Conservation (phyloP, 2,113 vertebrate genomes). For the Ivindomyrus marchei region DNA sequence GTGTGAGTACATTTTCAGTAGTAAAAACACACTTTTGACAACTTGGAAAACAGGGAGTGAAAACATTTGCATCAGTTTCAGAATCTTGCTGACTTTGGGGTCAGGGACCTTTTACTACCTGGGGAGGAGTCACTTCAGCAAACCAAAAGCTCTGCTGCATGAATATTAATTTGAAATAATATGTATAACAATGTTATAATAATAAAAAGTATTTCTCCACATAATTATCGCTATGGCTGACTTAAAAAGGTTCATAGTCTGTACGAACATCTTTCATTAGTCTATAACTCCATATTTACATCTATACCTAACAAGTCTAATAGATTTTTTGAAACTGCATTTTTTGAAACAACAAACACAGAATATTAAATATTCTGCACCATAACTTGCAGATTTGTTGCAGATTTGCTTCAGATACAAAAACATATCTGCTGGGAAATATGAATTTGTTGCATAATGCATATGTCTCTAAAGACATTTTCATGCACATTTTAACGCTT, state of each 20-base stretch:
- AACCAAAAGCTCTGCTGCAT: neutral
- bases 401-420: constrained; percentile 7
- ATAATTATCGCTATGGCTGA: neutral
- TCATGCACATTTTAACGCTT: neutral
- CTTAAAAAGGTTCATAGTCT: neutral
- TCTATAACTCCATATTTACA: neutral
- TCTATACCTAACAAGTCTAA: neutral
- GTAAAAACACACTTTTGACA: neutral
- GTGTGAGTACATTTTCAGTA: neutral
- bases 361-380: neutral
- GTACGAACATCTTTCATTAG: neutral
- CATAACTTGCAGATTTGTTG: neutral
- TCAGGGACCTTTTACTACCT: neutral
- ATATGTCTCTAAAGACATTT: neutral
- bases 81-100: neutral
- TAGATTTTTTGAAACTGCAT: neutral
- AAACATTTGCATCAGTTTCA: neutral
- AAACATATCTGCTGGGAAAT: neutral
- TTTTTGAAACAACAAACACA: neutral
- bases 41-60: neutral
- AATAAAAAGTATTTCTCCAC: neutral
- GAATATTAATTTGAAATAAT: neutral
- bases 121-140: neutral
- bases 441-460: constrained; percentile 4
- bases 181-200: neutral